These are phyloP conservation scores for Oligia latruncula DNA, from an alignment of 2,888 invertebrate species.

Conservation along the genomic window DNA sequence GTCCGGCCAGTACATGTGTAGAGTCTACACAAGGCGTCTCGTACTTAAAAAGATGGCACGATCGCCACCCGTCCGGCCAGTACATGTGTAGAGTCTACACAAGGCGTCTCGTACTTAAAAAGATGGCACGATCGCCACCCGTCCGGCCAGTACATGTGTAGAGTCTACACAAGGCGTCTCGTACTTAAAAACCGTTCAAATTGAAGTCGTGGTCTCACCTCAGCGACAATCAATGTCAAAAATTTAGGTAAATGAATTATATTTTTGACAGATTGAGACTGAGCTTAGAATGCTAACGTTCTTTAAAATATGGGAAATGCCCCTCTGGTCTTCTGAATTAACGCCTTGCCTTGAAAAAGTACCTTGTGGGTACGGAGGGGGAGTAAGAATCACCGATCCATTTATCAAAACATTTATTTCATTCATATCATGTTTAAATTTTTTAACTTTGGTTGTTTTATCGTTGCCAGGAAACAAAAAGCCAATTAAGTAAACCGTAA, in stretches of 20 bases:
- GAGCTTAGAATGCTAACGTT: too few relatives aligned
- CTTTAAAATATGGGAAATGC: neutral
- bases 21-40: too few relatives aligned
- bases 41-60: neutral
- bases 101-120: neutral
- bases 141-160: neutral
- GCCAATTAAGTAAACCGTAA: slow-evolving; percentile 20
- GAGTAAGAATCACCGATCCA: neutral
- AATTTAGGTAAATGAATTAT: too few relatives aligned
- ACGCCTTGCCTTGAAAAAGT: neutral
- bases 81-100: neutral
- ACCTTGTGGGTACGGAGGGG: neutral
- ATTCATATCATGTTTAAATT: neutral
- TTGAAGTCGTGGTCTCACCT: too few relatives aligned
- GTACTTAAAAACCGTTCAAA: too few relatives aligned
- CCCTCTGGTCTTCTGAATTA: neutral
- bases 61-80: neutral
- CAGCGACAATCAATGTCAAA: too few relatives aligned
- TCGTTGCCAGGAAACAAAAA: slow-evolving; percentile 10
- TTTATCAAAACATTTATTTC: neutral
- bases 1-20: neutral
- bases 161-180: too few relatives aligned
- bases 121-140: neutral
- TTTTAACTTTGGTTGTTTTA: neutral
- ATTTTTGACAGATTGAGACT: too few relatives aligned